Conservation (phyloP, 2,113 vertebrate species). For the Phrynosoma platyrhinos region DNA sequence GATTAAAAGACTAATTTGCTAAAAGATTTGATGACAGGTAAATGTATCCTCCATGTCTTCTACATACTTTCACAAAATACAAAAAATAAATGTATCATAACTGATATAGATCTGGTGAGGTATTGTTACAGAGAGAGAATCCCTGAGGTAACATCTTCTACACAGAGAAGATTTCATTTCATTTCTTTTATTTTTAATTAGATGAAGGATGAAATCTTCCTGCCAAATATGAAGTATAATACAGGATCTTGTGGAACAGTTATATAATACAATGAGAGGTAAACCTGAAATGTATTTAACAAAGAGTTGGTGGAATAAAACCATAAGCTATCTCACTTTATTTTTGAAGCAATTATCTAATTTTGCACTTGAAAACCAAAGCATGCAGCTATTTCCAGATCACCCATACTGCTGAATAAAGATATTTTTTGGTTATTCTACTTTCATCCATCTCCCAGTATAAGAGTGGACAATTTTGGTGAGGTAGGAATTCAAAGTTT, state of each 20-base stretch:
- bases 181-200: not conserved
- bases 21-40: not conserved
- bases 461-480: too few species aligned
- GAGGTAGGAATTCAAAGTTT: too few species aligned
- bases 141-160: too few species aligned
- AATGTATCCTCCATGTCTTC: not conserved
- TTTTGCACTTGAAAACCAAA: not conserved
- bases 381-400: not conserved
- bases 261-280: too few species aligned
- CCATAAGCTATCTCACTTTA: not conserved
- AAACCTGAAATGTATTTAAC: not conserved
- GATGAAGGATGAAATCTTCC: not conserved
- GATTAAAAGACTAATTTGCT: constrained; percentile 1
- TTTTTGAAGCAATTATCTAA: too few species aligned
- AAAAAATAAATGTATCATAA: not conserved
- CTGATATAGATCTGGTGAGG: not conserved
- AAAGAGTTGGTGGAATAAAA: not conserved
- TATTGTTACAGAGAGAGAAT: too few species aligned
- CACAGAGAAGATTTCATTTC: not conserved
- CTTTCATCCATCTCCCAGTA: too few species aligned
- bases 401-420: too few species aligned
- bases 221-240: not conserved
- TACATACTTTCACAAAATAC: not conserved
- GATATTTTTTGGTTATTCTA: too few species aligned
- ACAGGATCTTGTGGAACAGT: too few species aligned